A percentile compares a stretch with the other conserved stretches of the same genome.
These are phyloP conservation scores for Poecilia velifera DNA, from an alignment of 2,797 vertebrate species.

Conservation along the genomic window DNA sequence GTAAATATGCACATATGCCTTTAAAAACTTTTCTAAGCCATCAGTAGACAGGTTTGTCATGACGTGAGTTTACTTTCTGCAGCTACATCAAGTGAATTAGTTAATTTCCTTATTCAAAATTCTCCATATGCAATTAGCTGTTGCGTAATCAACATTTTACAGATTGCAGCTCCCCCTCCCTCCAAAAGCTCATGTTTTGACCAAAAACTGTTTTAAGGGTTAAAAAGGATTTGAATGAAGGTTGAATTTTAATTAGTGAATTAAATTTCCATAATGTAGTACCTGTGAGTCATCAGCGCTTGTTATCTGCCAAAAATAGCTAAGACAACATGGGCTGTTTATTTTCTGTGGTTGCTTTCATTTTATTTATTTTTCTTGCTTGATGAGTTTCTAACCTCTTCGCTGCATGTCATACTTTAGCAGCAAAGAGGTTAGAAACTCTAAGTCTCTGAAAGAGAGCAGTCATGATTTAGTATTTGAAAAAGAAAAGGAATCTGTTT, in stretches of 20 bases:
- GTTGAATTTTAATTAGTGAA: slow-evolving; percentile 61
- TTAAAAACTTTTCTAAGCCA: background rate
- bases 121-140: slow-evolving; percentile 19
- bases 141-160: slow-evolving; percentile 27
- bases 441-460: background rate
- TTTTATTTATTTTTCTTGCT: slow-evolving; percentile 9
- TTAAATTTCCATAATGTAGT: slow-evolving; percentile 61
- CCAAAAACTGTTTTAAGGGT: slow-evolving; percentile 49
- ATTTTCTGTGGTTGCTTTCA: background rate
- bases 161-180: background rate
- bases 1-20: background rate
- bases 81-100: background rate
- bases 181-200: slow-evolving; percentile 22
- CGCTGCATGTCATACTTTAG: slow-evolving; percentile 2
- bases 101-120: slow-evolving; percentile 12
- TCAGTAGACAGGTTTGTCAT: background rate
- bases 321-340: slow-evolving; percentile 36
- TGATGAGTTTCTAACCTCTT: slow-evolving; percentile 16
- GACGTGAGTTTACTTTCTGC: background rate
- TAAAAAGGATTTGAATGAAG: slow-evolving; percentile 57
- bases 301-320: slow-evolving; percentile 23
- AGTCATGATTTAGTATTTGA: background rate
- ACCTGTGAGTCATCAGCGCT: slow-evolving; percentile 39
- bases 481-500: background rate
- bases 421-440: slow-evolving; percentile 4